Percentiles rank a stretch among this genome's conserved stretches.
phyloP scores from a whole-genome alignment of 2,113 vertebrate genomes.

The Nematolebias whitei region DNA sequence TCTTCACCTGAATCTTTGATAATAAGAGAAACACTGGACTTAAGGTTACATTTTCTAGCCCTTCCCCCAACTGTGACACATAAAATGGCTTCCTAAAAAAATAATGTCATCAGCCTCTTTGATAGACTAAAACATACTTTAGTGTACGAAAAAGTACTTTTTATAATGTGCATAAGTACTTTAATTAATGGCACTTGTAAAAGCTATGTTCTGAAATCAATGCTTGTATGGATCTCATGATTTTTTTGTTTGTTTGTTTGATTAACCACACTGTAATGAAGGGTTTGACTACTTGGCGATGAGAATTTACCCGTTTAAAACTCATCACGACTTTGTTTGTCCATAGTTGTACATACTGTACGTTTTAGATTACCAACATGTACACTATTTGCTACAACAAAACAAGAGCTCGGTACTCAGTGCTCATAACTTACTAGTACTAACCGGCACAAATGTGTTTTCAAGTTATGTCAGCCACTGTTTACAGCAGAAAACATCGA shows the following conservation, averaged over 20 bases:
- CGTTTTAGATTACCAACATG: not conserved
- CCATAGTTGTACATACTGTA: not conserved
- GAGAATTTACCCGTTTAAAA: not conserved
- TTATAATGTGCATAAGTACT: not conserved
- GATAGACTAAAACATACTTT: constrained; percentile 29
- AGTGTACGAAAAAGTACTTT: not conserved
- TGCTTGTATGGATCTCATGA: not conserved
- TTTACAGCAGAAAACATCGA: constrained; percentile 38
- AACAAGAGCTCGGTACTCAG: not conserved
- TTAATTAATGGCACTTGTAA: not conserved
- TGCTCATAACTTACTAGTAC: too few relatives aligned
- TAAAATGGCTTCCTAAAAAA: constrained; percentile 77
- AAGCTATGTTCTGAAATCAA: not conserved
- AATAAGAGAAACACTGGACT: constrained; percentile 47
- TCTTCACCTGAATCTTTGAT: constrained; percentile 8
- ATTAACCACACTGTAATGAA: not conserved
- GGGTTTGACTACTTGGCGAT: not conserved
- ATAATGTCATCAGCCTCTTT: constrained; percentile 53
- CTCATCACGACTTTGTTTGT: not conserved
- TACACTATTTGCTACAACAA: not conserved
- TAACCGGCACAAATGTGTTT: not conserved
- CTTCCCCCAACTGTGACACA: constrained; percentile 64
- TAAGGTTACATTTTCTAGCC: constrained; percentile 54
- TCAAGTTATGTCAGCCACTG: not conserved
- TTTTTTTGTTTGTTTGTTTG: too few relatives aligned